These are phyloP conservation scores for Whitmania pigra DNA, from an alignment of 1,140 invertebrate genomes.

Conservation along the genomic window DNA sequence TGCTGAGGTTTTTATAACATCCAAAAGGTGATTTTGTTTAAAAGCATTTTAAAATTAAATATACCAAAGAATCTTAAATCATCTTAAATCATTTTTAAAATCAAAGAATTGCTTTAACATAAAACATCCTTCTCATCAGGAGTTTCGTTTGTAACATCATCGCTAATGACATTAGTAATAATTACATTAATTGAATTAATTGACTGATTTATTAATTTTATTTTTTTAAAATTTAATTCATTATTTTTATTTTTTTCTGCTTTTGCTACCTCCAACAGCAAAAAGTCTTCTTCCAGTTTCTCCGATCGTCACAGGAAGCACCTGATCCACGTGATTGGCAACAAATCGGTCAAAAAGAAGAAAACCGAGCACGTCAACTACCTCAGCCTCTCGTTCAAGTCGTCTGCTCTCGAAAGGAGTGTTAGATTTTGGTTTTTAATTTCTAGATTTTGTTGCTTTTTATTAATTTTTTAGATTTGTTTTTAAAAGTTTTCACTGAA, in stretches of 20 bases:
- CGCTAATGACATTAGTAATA: too few relatives aligned
- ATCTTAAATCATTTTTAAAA: too few relatives aligned
- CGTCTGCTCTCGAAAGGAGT: conserved; percentile 62
- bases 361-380: conserved; percentile 74
- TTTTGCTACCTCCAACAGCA: neutral
- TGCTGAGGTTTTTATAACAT: neutral
- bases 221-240: neutral
- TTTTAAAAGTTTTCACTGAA: too few relatives aligned
- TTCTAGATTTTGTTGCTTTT: too few relatives aligned
- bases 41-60: too few relatives aligned
- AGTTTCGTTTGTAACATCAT: too few relatives aligned
- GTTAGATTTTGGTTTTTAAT: conserved; percentile 40
- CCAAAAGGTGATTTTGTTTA: neutral
- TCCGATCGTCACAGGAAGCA: conserved; percentile 78
- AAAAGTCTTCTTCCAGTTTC: conserved; percentile 4
- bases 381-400: conserved; percentile 68
- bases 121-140: too few relatives aligned
- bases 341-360: conserved; percentile 72
- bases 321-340: conserved; percentile 73
- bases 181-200: too few relatives aligned
- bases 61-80: too few relatives aligned
- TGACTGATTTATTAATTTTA: too few relatives aligned
- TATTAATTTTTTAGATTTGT: conserved; percentile 41
- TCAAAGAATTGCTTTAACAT: too few relatives aligned
- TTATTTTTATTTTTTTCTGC: too few relatives aligned